Conservation (phyloP, 2,113 vertebrate species). For the Aptenodytes forsteri region DNA sequence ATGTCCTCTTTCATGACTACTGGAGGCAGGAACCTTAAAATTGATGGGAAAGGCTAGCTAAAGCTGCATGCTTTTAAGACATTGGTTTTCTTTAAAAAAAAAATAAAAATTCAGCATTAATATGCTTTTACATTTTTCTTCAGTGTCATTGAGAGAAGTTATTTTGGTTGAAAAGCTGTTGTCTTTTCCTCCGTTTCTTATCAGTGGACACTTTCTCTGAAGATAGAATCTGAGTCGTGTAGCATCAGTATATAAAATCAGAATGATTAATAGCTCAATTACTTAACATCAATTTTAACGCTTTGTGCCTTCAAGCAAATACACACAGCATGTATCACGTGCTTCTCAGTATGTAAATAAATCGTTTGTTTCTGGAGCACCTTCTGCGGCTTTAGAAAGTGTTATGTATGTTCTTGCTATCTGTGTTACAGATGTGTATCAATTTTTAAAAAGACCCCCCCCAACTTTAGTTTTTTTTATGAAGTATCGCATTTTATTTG, state of each 20-base stretch:
- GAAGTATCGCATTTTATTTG: background rate
- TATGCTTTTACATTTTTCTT: background rate
- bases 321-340: background rate
- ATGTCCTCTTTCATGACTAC: background rate
- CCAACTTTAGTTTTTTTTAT: background rate
- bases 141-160: background rate
- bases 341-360: conserved; percentile 1
- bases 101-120: background rate
- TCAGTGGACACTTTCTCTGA: conserved; percentile 15
- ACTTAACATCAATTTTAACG: conserved; percentile 31
- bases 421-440: background rate
- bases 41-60: background rate
- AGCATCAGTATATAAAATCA: conserved; percentile 38
- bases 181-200: background rate
- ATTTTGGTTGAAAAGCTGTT: background rate
- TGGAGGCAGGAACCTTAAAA: background rate
- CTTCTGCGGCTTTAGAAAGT: background rate
- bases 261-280: conserved; percentile 62
- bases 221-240: conserved; percentile 50
- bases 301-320: conserved; percentile 37
- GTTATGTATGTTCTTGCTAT: background rate
- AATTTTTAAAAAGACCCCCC: background rate
- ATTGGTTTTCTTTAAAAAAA: background rate
- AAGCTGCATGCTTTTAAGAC: background rate
- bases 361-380: background rate